Base-by-base conservation (phyloP, 2,888 invertebrate species). In the Scaptomyza caliginosa region DNA sequence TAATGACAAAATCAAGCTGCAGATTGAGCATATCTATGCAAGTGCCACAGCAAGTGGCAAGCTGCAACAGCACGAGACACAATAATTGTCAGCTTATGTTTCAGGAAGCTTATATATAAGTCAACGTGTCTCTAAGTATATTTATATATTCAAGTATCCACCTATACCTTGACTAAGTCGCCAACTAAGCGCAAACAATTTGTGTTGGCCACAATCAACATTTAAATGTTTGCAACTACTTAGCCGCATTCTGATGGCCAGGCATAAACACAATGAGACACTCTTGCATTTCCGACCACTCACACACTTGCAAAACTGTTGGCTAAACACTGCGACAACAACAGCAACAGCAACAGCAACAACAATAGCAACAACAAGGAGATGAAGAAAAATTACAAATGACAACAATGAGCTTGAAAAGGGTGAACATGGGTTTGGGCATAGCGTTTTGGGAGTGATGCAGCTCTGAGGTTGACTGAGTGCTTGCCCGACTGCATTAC, bases 401-500 rank as follows among this genome's bases (percentile, higher is more conserved):
- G 64, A 59, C 59, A 64, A 78, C 54, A 69, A 62, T 55, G 52
- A 52, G 36, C n/a, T 26, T 19, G 50, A 30, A 34, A 13, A 19
- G 45, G 32, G 11, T 36, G 13, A 13, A 32, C 36, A 36, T 19
- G 39, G 28, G 24, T 48, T 43, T 5, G 32, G 19, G 16, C n/a
- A 49, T 11, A 6, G 19, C 24, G 11, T 30, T 30, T 30, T 7
- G 34, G 19, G 48, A 56, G 28, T n/a, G 13, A 30, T 40, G 52
- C 32, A 59, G 62, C 72, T 59, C 69, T 68, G 83, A 66, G 84
- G 67, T 74, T 86, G 81, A 80, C 81, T 84, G 86, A 82, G 75
- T 86, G 86, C 72, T 77, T 67, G 81, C 71, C 67, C 62, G 59
- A 71, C 71, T 65, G 77, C 72, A 83, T 81, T 86, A 81, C 86